These are phyloP conservation scores for Galendromus occidentalis DNA, from an alignment of 1,140 invertebrate genomes.

Conservation along the genomic window DNA sequence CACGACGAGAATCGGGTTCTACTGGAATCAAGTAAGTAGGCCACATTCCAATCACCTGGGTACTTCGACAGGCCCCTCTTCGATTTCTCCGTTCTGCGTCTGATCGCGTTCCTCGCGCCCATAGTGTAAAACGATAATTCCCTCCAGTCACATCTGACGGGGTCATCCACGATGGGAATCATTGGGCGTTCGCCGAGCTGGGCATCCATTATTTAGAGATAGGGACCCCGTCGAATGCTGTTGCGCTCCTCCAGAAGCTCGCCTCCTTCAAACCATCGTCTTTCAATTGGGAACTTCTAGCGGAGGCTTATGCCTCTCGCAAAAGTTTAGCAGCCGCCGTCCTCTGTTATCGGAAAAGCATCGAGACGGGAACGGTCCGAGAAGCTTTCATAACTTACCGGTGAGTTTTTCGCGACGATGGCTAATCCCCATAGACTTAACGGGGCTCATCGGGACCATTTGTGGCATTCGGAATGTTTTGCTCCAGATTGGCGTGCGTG, in stretches of 20 bases:
- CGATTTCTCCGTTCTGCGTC: background rate
- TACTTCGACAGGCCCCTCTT: background rate
- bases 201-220: background rate
- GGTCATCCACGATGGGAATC: background rate
- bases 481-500: background rate
- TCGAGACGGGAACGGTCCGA: background rate
- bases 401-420: background rate
- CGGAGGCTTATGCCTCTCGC: background rate
- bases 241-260: background rate
- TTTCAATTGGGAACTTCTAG: background rate
- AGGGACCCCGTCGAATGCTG: background rate
- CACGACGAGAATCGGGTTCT: background rate
- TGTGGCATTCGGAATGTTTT: background rate
- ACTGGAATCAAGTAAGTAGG: background rate
- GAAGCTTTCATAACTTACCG: background rate
- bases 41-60: background rate
- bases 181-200: background rate
- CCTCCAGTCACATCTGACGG: background rate
- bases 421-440: no score
- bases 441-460: no score
- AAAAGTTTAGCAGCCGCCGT: background rate
- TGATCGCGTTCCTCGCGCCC: background rate
- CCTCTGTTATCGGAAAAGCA: background rate
- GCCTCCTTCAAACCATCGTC: background rate
- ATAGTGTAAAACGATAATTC: background rate